Evolutionary conservation across 2,888 invertebrate genomes (phyloP), one percentile per base, ranked within the genome.

Genomic region (Aleiodes testaceus): DNA sequence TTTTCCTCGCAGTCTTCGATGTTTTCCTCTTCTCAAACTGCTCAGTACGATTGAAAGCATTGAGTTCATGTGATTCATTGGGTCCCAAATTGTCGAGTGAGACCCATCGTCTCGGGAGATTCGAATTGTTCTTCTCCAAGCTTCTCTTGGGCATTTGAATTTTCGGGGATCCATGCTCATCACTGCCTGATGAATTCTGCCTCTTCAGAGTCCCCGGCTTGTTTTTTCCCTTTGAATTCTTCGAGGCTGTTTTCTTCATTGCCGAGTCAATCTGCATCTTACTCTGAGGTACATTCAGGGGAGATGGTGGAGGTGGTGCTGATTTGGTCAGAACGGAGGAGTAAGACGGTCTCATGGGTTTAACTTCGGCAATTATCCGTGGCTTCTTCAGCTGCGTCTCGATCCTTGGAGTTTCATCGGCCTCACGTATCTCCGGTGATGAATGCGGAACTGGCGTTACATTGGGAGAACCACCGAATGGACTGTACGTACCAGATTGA

Each of bases 261-360:
- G 26, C n/a, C 11, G 66, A 7, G 42, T 77, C 77, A 1, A 47
- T 22, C 22, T 45, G 63, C 9, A 45, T 9, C 7, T 63, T 61
- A 6, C 44, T 44, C 45, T 63, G 63, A 0, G 83, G 84, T 36
- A 84, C 79, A 53, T 72, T 72, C 2, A 72, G 45, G 4, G 63
- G 67, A 26, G 66, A 70, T 2, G 82, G 77, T 4, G 84, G 81
- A 30, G 84, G 78, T 1, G 88, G 89, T 7, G 88, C 89, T 6
- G 89, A 89, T 87, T 95, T 95, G 36, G 94, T 92, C 50, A 95
- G 84, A 6, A 95, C 94, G 88, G 95, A 95, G 0, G 95, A 95
- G 85, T 95, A 95, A 12, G 94, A 93, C 64, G 95, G 95, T 67
- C 95, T 90, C 95, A 95, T 95, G 0, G 95, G 95, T 81, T 94